Base-by-base conservation (phyloP, 2,888 invertebrate species). In the Emmelina monodactyla region DNA sequence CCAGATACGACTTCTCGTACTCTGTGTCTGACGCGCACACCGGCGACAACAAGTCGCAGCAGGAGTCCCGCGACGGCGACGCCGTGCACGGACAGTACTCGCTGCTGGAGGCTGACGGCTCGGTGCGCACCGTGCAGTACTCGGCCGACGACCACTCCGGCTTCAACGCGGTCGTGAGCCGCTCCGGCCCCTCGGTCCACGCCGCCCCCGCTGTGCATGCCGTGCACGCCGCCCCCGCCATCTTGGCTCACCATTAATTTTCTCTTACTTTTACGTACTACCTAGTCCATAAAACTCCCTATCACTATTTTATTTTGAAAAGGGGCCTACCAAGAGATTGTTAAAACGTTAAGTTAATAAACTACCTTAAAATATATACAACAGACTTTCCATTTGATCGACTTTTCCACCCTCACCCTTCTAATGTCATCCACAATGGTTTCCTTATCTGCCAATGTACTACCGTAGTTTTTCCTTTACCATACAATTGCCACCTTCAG, bases 31-130 rank as follows among this genome's bases (percentile, higher is more conserved):
- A 83, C 46, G 64, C 65, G 4, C 81, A 83, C 48, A 82, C 83
- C 34, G 83, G 82, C n/a, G 83, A 83, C 62, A 70, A 72, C 53
- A 83, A 83, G 59, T 75, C 71, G 45, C 83, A 83, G 53, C 66
- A 73, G 37, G 83, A 83, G 58, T 53, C 65, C 44, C 70, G 79
- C 38, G 79, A 82, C 56, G 86, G 85, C 1, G 76, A 85, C 50
- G 70, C 65, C 19, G 85, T 86, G 38, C 76, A 82, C 51, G 85
- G 85, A 36, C 55, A 59, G 32, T 70, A 70, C 58, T 61, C 62
- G 16, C 53, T 70, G 35, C 53, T 61, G 15, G 65, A 70, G 49
- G 65, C 80, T 38, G 82, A 82, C 45, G 81, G 82, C 35, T 71
- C 78, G 46, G 50, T 72, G 42, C 65, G 81, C 32, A 78, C 63